Percentiles rank a stretch among this genome's conserved stretches.
These are phyloP conservation scores for Callorhinus ursinus DNA, from an alignment of 2,113 vertebrate species.

Conservation along the genomic window DNA sequence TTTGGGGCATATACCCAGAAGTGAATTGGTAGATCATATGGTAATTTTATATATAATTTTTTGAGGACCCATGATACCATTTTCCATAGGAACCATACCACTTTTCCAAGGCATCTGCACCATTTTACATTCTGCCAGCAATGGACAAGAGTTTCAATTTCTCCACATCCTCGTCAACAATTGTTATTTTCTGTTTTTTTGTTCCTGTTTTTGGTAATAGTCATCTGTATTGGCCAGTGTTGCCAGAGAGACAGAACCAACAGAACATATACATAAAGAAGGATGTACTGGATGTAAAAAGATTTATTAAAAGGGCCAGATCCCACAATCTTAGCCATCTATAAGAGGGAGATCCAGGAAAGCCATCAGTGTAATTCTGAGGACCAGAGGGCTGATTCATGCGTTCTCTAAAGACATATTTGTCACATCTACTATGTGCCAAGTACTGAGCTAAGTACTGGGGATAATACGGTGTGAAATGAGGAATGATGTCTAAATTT, in stretches of 20 bases:
- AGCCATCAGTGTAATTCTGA: background rate
- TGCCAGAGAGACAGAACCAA: background rate
- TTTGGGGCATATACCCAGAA: background rate
- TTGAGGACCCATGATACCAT: background rate
- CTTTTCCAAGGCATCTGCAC: background rate
- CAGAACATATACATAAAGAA: background rate
- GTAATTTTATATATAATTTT: background rate
- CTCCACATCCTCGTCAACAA: background rate
- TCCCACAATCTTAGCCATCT: background rate
- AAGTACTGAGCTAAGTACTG: too few species aligned
- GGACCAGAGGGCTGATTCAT: background rate
- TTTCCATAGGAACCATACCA: background rate
- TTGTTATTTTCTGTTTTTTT: background rate
- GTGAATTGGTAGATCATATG: background rate
- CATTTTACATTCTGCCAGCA: background rate
- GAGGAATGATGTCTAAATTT: too few species aligned
- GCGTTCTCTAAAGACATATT: too few species aligned
- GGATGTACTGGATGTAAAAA: background rate
- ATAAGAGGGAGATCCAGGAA: background rate
- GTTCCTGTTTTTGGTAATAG: background rate
- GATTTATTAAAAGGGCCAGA: background rate
- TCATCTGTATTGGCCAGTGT: background rate
- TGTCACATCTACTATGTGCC: too few species aligned
- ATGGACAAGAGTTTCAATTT: background rate
- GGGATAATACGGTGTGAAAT: too few species aligned